Evolutionary conservation across 2,113 vertebrate species (phyloP), one percentile per base, ranked within the genome.

Genomic region (Nothocercus julius): DNA sequence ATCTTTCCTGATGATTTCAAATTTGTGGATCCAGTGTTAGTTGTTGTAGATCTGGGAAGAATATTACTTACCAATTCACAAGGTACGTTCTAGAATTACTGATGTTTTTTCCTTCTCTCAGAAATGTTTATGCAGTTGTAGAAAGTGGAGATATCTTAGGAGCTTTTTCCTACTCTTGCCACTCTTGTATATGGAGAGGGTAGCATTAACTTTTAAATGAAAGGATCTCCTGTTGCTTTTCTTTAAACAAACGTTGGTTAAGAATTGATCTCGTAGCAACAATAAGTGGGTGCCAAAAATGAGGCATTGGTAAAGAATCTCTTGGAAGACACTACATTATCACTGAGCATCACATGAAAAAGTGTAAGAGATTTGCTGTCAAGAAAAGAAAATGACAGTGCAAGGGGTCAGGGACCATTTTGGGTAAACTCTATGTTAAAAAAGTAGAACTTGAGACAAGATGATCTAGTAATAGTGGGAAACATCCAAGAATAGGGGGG

Each of bases 1-100:
- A 98, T 99, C 94, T 99, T 99, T 76, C 99, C 99, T 0, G 99
- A 99, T 96, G 99, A 99, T 94, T 99, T 99, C 97, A 98, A 99
- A 86, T 99, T 98, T 66, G 97, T 88, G 84, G 98, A 99, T 94
- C 99, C 99, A 0, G 98, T 99, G 96, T 94, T 99, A 73, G 99
- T 99, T 62, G 98, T 99, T 36, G 98, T 99, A 77, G 99, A 99
- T 96, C 97, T 99, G 74, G 99, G 99, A 64, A 98, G 99, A 91
- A 99, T 99, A 95, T 97, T 99, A 11, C 98, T 99, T 73, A 99
- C 99, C 24, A 99, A 99, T 97, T 99, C 97, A 77, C 98, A 99
- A 99, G 99, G 99, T 99, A 98, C 4, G n/a, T 15, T 77, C 30
- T 42, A 15, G 44, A 86, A 49, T 62, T 72, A 69, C 8, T 84